These are phyloP conservation scores for Drosophila peninsularis DNA, from an alignment of 2,888 invertebrate species.

Conservation along the genomic window DNA sequence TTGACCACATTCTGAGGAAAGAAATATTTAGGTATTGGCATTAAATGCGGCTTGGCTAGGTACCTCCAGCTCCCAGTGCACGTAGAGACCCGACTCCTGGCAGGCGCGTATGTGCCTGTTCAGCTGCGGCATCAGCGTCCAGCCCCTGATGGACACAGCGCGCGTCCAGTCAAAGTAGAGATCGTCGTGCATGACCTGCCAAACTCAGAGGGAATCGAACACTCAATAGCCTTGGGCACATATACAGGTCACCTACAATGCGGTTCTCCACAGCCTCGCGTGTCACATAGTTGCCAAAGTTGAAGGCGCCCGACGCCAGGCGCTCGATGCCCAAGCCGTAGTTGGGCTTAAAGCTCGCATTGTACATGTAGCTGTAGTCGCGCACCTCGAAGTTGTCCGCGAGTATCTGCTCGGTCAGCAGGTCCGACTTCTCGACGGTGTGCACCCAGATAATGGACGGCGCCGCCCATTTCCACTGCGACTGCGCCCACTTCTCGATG, in stretches of 20 bases:
- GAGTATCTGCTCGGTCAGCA: conserved; percentile 77
- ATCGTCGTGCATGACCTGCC: conserved; percentile 81
- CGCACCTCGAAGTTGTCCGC: conserved; percentile 74
- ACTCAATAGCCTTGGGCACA: not conserved
- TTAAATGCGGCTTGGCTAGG: rapidly evolving
- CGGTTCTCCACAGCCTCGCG: conserved; percentile 72
- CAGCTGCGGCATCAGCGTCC: conserved; percentile 80
- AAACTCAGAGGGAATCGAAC: not conserved
- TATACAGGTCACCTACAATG: conserved; percentile 63
- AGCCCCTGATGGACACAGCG: conserved; percentile 81
- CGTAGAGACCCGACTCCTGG: conserved; percentile 80
- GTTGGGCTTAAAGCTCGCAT: conserved; percentile 73
- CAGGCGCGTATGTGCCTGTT: conserved; percentile 77
- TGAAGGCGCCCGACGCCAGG: conserved; percentile 73
- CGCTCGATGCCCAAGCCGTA: conserved; percentile 83
- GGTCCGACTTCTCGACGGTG: conserved; percentile 73
- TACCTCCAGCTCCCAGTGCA: conserved; percentile 81
- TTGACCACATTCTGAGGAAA: conserved; percentile 57
- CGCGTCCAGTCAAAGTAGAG: conserved; percentile 83
- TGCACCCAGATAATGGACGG: conserved; percentile 82
- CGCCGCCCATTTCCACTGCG: conserved; percentile 82
- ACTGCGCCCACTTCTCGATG: conserved; percentile 77
- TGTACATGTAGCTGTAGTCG: conserved; percentile 75
- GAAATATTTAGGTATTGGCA: not conserved
- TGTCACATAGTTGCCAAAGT: conserved; percentile 79